Percentiles rank a stretch among this genome's conserved stretches.
Evolutionary conservation across 2,113 vertebrate species (phyloP).

Genomic region (Cheilinus undulatus): DNA sequence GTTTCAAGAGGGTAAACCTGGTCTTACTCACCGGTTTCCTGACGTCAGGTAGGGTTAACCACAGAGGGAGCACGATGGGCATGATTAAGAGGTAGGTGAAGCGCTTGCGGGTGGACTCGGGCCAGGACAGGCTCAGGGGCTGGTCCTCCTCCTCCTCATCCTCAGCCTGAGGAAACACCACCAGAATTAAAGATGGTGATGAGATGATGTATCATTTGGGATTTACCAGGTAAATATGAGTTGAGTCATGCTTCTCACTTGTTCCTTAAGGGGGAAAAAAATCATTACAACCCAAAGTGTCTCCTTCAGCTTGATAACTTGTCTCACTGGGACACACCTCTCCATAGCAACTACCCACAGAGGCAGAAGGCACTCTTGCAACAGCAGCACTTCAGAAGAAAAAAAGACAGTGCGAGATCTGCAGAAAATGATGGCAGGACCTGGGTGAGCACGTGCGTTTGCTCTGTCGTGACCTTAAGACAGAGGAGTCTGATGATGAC

Average conservation of each 20-base stretch:
- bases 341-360: constrained; percentile 29
- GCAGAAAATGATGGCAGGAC: constrained; percentile 32
- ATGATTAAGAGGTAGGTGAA: constrained; percentile 90
- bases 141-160: constrained; percentile 89
- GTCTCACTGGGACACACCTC: constrained; percentile 23
- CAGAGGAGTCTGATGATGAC: constrained; percentile 51
- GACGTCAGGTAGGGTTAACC: constrained; percentile 91
- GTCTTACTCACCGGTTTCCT: constrained; percentile 84
- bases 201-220: constrained; percentile 2
- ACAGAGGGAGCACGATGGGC: constrained; percentile 91
- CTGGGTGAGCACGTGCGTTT: constrained; percentile 13
- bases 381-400: not conserved
- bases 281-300: constrained; percentile 18
- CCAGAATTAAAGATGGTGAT: too few species aligned
- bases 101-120: constrained; percentile 87
- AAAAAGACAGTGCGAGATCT: constrained; percentile 6
- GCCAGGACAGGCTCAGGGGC: constrained; percentile 93
- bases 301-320: constrained; percentile 16
- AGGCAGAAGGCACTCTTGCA: constrained; percentile 19
- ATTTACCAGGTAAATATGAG: not conserved
- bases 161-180: constrained; percentile 78
- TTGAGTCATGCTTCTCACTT: constrained; percentile 21
- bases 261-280: constrained; percentile 4
- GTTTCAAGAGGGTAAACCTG: not conserved
- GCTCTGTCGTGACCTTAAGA: constrained; percentile 46